Evolutionary conservation across 1,140 invertebrate species (phyloP).

Genomic region (Metaphire vulgaris): DNA sequence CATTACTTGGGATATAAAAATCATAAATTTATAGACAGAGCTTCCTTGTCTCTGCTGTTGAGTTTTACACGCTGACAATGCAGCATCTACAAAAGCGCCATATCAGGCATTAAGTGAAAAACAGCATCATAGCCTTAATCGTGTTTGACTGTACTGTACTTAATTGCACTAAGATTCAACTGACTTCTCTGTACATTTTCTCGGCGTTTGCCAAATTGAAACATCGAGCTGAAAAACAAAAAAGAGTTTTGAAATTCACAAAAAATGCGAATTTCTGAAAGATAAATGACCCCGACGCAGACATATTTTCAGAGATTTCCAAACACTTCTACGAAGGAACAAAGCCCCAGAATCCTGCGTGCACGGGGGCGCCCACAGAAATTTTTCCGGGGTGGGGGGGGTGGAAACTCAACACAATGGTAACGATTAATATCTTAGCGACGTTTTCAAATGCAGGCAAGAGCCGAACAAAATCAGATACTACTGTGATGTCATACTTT

Average conservation of each 20-base stretch:
- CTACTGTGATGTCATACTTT: too few relatives aligned
- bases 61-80: background rate
- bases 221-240: constrained; percentile 67
- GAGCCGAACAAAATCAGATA: too few relatives aligned
- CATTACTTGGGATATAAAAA: background rate
- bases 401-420: background rate
- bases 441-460: too few relatives aligned
- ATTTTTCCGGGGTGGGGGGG: background rate
- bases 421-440: too few relatives aligned
- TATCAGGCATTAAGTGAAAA: background rate
- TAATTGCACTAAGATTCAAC: constrained; percentile 37
- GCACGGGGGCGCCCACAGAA: too few relatives aligned
- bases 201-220: constrained; percentile 70
- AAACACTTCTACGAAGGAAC: background rate
- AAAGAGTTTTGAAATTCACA: too few relatives aligned
- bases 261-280: too few relatives aligned
- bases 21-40: background rate
- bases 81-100: background rate
- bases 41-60: background rate
- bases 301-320: background rate
- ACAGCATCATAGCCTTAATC: background rate
- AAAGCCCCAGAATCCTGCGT: background rate
- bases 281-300: background rate
- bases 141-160: background rate
- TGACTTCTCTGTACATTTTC: constrained; percentile 74